Conservation (phyloP, 2,888 invertebrate genomes). For the Eumacrocentrus americanus region DNA sequence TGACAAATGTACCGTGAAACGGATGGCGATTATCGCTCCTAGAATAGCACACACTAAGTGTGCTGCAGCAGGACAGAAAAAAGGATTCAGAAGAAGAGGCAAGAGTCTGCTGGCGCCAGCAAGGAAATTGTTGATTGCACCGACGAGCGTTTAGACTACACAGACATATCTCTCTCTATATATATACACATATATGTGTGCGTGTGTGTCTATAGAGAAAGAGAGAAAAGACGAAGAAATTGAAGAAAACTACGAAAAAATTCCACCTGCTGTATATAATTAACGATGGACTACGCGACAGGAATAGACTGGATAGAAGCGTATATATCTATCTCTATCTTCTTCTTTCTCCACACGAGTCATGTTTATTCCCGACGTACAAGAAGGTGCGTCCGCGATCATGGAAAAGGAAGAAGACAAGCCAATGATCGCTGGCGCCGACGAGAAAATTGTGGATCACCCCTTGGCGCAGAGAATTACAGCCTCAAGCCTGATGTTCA, state of each 20-base stretch:
- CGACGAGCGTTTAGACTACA: constrained; percentile 11
- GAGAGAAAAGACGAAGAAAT: constrained; percentile 4
- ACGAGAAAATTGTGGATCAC: constrained; percentile 20
- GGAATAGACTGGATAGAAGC: constrained; percentile 10
- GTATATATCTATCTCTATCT: not conserved
- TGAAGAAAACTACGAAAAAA: constrained; percentile 4
- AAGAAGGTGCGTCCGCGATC: not conserved
- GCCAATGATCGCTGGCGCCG: constrained; percentile 10
- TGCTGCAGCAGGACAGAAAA: too few relatives aligned
- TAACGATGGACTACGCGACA: constrained; percentile 12
- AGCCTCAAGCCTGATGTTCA: not conserved
- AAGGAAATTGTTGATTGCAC: constrained; percentile 18
- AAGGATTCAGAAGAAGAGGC: too few relatives aligned
- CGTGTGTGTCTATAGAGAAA: not conserved
- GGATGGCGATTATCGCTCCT: too few relatives aligned
- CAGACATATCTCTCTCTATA: not conserved
- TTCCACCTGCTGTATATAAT: constrained; percentile 14
- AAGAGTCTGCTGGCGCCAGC: constrained; percentile 22
- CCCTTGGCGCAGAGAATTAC: constrained; percentile 15
- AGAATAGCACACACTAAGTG: too few relatives aligned
- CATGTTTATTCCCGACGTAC: not conserved
- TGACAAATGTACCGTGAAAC: too few relatives aligned
- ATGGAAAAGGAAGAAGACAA: not conserved
- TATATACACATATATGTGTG: not conserved
- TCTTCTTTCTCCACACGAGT: not conserved